Base-by-base conservation (phyloP, 2,113 vertebrate species). In the Pedionomus torquatus region DNA sequence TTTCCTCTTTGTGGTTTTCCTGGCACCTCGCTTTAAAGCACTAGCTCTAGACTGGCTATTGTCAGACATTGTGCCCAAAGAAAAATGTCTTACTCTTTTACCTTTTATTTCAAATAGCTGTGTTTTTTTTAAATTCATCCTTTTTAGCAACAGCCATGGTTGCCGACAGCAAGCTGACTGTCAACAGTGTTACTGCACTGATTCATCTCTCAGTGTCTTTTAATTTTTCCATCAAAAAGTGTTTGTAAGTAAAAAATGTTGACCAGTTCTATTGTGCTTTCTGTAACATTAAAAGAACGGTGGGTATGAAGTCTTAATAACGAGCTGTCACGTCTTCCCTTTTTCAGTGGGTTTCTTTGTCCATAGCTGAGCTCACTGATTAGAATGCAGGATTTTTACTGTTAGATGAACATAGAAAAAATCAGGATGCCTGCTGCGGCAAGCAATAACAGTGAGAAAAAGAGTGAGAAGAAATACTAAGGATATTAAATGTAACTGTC, bases 1-100 rank as follows among this genome's bases (percentile, higher is more conserved):
- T 85, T 91, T 72, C 31, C 37, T 80, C 70, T 74, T 69, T 76
- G 70, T 76, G 66, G 7, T 52, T 88, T 85, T 93, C 49, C 46
- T 87, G 74, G 46, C n/a, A 46, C 44, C 48, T 79, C 52, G 18
- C 39, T 95, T 94, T 94, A 71, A 95, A 96, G 91, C 65, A 87
- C 33, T 85, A 61, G 24, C 35, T 89, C 35, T 46, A 57, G 37
- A 25, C n/a, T 44, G 33, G 23, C 76, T 82, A 41, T 52, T 85
- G 30, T 65, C 37, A 96, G 74, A 76, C 15, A 65, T 31, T 49
- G 57, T 74, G n/a, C 74, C 17, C 41, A 61, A 68, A 87, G 57
- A 51, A 93, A 93, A 89, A 80, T 41, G 5, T 25, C 51, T 80
- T 89, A 72, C 17, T 57, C 84, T 68, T 95, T 91, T 21, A 72